These are phyloP conservation scores for Piaya cayana DNA, from an alignment of 2,113 vertebrate species.

Conservation along the genomic window DNA sequence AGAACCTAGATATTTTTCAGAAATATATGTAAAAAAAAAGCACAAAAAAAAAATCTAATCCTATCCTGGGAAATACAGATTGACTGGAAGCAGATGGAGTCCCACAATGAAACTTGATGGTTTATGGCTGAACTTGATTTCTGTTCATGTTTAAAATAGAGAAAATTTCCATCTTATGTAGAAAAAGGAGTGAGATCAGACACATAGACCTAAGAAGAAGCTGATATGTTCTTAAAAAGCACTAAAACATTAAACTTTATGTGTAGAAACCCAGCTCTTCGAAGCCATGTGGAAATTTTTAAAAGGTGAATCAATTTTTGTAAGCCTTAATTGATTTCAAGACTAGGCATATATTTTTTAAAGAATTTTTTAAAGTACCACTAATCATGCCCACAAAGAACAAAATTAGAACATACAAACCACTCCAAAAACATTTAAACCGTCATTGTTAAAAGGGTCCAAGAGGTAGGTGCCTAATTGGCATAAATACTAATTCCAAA, in stretches of 20 bases:
- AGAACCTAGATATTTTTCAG: neutral
- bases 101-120: neutral
- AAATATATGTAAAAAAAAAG: neutral
- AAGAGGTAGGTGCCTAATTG: neutral
- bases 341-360: neutral
- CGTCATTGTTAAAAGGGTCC: neutral
- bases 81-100: neutral
- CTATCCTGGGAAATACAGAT: neutral
- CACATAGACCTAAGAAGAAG: neutral
- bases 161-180: neutral
- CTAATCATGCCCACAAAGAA: too few species aligned
- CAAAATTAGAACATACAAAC: too few species aligned
- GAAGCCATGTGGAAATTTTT: neutral
- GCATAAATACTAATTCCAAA: neutral
- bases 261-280: neutral
- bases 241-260: neutral
- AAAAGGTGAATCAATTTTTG: neutral
- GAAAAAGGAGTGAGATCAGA: neutral
- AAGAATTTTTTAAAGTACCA: neutral
- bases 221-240: neutral
- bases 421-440: neutral
- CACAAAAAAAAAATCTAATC: neutral
- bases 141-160: neutral
- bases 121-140: neutral
- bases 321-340: slow-evolving; percentile 2